These are phyloP conservation scores for Escarpia spicata DNA, from an alignment of 2,888 invertebrate species.

Conservation along the genomic window DNA sequence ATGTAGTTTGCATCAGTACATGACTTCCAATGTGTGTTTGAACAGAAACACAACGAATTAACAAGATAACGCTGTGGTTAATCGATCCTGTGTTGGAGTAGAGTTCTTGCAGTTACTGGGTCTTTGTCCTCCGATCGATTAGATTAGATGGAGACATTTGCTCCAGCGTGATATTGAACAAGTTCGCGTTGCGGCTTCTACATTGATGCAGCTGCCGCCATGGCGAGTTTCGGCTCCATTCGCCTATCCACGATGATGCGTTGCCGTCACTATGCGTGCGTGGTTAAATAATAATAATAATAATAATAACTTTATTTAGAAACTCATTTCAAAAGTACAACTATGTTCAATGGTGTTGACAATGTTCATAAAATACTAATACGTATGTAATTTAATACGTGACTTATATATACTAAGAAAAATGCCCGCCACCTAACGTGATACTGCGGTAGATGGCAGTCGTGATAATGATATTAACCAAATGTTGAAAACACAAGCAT, in stretches of 20 bases:
- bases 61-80: not conserved
- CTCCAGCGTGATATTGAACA: not conserved
- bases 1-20: not conserved
- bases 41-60: not conserved
- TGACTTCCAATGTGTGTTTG: not conserved
- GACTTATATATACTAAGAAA: too few relatives aligned
- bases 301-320: too few relatives aligned
- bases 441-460: too few relatives aligned
- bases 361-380: too few relatives aligned
- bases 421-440: too few relatives aligned
- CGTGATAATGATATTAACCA: too few relatives aligned
- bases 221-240: not conserved
- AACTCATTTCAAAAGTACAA: too few relatives aligned
- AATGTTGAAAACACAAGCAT: too few relatives aligned
- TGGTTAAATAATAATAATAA: too few relatives aligned
- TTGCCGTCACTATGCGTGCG: not conserved
- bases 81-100: not conserved
- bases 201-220: not conserved
- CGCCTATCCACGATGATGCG: not conserved
- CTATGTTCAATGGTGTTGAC: too few relatives aligned
- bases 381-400: too few relatives aligned
- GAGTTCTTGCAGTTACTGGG: not conserved
- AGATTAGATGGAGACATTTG: not conserved
- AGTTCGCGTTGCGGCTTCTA: not conserved
- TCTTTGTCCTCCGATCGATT: not conserved